Conservation (phyloP, 1,140 invertebrate genomes). For the Zaprionus camerounensis region DNA sequence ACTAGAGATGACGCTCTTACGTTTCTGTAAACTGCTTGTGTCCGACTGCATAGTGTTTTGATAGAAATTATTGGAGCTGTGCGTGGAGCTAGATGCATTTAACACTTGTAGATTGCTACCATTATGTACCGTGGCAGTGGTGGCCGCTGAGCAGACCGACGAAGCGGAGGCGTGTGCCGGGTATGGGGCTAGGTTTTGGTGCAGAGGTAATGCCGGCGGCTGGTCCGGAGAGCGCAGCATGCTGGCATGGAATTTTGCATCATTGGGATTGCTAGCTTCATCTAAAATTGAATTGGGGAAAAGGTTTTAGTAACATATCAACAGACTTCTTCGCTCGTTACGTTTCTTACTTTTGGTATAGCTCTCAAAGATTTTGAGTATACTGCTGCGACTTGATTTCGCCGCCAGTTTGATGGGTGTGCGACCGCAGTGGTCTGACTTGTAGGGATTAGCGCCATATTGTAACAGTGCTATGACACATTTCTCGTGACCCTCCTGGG, state of each 20-base stretch:
- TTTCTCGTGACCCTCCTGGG: constrained; percentile 95
- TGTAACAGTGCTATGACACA: constrained; percentile 94
- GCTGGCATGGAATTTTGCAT: constrained; percentile 80
- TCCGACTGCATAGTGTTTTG: constrained; percentile 84
- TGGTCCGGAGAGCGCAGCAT: constrained; percentile 83
- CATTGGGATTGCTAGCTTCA: constrained; percentile 82
- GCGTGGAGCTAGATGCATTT: constrained; percentile 83
- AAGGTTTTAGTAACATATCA: constrained; percentile 65
- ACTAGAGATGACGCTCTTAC: constrained; percentile 84
- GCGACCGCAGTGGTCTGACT: constrained; percentile 95
- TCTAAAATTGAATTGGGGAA: constrained; percentile 49
- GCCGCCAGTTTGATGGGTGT: constrained; percentile 87
- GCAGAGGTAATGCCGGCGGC: constrained; percentile 75
- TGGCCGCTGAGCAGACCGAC: constrained; percentile 77
- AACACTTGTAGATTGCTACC: constrained; percentile 74
- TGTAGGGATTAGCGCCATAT: constrained; percentile 95
- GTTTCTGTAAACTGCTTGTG: constrained; percentile 82
- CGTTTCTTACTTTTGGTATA: constrained; percentile 80
- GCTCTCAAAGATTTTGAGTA: constrained; percentile 83
- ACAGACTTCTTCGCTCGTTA: constrained; percentile 36
- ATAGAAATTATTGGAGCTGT: constrained; percentile 84
- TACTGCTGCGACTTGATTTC: constrained; percentile 85
- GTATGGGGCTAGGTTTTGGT: constrained; percentile 72
- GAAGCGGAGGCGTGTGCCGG: constrained; percentile 77
- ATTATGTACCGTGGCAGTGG: constrained; percentile 77